Base-by-base conservation (phyloP, 2,797 vertebrate species). In the Trachurus trachurus region DNA sequence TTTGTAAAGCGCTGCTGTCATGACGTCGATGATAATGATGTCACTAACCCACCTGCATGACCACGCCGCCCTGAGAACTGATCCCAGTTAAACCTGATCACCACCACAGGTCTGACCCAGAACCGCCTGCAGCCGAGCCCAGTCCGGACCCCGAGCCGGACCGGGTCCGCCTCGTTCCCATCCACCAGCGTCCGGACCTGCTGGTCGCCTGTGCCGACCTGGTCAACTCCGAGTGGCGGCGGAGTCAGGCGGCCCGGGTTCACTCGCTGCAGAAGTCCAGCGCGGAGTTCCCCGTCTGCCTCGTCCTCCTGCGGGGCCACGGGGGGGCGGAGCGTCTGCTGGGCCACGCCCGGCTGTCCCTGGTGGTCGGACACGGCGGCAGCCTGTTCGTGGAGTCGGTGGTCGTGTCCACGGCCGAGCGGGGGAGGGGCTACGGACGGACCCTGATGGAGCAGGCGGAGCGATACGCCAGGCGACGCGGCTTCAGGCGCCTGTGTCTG, bases 311-410 rank as follows among this genome's bases (percentile, higher is more conserved):
- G 70, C 66, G 71, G 52, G 89, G 66, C 31, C 44, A 39, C 0
- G 6, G 77, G 0, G 62, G 77, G 6, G 64, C 4, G 0, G 94
- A 95, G 79, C 87, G 87, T 63, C 90, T 98, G 0, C 93, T 99
- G 4, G 98, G 98, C 5, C 98, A 99, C 1, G 95, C 94, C 72
- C 94, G 96, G 2, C 93, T 99, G 11, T 97, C 97, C 22, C 94
- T 84, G 0, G 97, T 99, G 9, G 89, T 96, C 0, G 93, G 95
- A 59, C 93, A 65, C 3, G 76, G 92, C 53, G 19, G 50, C 5
- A 95, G 96, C 91, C 96, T 99, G 52, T 97, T 98, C 0, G 93
- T 99, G 42, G 98, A 99, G 93, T 97, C 98, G 0, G 97, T 99
- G 57, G 97, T 99, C 19, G 96, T 99, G 74, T 94, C 96, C 26